Evolutionary conservation across 1,140 invertebrate species (phyloP).

Genomic region (Lysiphlebus fabarum): DNA sequence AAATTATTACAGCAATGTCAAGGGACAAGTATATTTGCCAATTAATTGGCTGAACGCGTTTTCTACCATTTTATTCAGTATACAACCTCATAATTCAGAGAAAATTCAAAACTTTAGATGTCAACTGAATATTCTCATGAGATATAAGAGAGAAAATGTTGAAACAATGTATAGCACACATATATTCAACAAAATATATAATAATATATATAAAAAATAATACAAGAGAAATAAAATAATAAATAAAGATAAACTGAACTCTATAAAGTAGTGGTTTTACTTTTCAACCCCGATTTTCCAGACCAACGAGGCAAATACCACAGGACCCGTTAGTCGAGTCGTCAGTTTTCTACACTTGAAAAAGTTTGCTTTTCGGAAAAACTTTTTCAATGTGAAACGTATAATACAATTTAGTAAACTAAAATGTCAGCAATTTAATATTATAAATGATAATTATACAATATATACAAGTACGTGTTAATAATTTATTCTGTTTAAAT

Average conservation of each 20-base stretch:
- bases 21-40: constrained; percentile 16
- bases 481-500: no score
- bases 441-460: no score
- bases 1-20: constrained; percentile 18
- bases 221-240: constrained; percentile 3
- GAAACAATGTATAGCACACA: neutral
- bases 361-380: no score
- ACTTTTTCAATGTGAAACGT: no score
- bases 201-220: neutral
- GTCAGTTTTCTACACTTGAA: neutral
- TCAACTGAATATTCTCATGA: neutral
- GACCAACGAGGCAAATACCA: constrained; percentile 10
- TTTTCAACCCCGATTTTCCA: constrained; percentile 15
- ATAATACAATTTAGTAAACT: no score
- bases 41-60: constrained; percentile 23
- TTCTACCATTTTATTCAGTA: neutral
- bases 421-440: no score
- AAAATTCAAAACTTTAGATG: constrained; percentile 17
- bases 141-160: neutral
- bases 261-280: constrained; percentile 14
- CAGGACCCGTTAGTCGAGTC: constrained; percentile 15
- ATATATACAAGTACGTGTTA: no score
- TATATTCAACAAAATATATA: neutral
- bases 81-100: neutral
- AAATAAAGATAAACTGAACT: neutral